Evolutionary conservation across 2,113 vertebrate genomes (phyloP).

Genomic region (Leptosomus discolor): DNA sequence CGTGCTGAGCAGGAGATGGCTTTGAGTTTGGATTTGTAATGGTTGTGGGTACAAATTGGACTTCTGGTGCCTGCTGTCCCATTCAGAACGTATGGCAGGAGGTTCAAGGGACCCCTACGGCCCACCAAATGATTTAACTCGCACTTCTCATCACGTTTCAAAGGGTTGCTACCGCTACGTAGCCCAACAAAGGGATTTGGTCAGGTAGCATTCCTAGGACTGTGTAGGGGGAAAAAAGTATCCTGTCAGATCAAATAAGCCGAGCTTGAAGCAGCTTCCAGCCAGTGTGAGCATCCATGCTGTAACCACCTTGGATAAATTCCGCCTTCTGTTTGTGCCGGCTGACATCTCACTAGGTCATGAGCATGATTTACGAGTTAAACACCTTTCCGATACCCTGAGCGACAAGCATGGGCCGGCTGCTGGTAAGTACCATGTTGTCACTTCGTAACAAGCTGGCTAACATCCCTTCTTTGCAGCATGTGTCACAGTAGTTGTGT

Average conservation of each 20-base stretch:
- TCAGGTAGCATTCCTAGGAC: constrained; percentile 41
- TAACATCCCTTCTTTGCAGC: constrained; percentile 4
- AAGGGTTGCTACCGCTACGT: neutral
- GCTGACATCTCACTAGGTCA: constrained; percentile 86
- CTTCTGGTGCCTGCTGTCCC: neutral
- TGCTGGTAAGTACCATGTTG: constrained; percentile 82
- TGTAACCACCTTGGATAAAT: constrained; percentile 72
- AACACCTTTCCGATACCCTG: constrained; percentile 87
- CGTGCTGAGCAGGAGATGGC: neutral
- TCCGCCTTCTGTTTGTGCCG: constrained; percentile 76
- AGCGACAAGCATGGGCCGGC: constrained; percentile 88
- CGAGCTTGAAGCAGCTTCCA: constrained; percentile 56
- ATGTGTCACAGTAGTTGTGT: neutral
- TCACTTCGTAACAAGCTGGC: constrained; percentile 38
- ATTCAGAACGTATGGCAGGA: neutral
- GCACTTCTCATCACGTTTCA: constrained; percentile 55
- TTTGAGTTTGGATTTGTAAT: neutral
- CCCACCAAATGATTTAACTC: neutral
- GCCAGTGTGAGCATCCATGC: constrained; percentile 65
- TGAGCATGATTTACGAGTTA: constrained; percentile 91
- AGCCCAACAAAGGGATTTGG: constrained; percentile 16
- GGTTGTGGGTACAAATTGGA: neutral
- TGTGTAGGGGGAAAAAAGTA: neutral
- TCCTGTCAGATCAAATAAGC: constrained; percentile 5
- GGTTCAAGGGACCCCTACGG: neutral